Evolutionary conservation across 2,888 invertebrate species (phyloP), one percentile per base, ranked within the genome.

Genomic region (Tubulanus polymorphus): DNA sequence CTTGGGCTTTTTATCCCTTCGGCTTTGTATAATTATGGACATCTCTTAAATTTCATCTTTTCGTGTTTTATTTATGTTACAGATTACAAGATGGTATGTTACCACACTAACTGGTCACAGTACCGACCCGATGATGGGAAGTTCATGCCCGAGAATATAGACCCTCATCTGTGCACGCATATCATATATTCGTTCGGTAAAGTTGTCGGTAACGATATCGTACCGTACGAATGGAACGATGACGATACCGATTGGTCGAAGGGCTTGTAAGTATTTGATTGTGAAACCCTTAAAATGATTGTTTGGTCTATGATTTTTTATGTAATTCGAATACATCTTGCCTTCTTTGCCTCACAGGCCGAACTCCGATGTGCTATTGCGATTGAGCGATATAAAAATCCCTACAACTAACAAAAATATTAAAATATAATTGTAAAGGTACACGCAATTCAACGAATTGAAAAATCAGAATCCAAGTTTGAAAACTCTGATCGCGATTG

Each of bases 31-130:
- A n/a, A n/a, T n/a, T n/a, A n/a, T n/a, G n/a, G n/a, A n/a, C n/a
- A n/a, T n/a, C n/a, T n/a, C n/a, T n/a, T n/a, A n/a, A n/a, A n/a
- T n/a, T n/a, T n/a, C n/a, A n/a, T n/a, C n/a, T n/a, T n/a, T n/a
- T n/a, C n/a, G n/a, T n/a, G n/a, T n/a, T n/a, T n/a, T n/a, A n/a
- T n/a, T n/a, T n/a, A n/a, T n/a, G n/a, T n/a, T n/a, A n/a, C n/a
- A n/a, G n/a, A n/a, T n/a, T n/a, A n/a, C n/a, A n/a, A n/a, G n/a
- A n/a, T n/a, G n/a, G 66, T 72, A 20, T 97, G 96, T 78, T 96
- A 96, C 81, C 95, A 94, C 82, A 95, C 95, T 45, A 96, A 97
- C 82, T 97, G 96, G 96, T 93, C 96, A 0, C 96, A 96, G 78
- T 97, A 97, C 80, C 85, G 95, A 58, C 88, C 88, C 10, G 93